phyloP scores from a whole-genome alignment of 1,140 invertebrate species.

The Hestina assimilis region DNA sequence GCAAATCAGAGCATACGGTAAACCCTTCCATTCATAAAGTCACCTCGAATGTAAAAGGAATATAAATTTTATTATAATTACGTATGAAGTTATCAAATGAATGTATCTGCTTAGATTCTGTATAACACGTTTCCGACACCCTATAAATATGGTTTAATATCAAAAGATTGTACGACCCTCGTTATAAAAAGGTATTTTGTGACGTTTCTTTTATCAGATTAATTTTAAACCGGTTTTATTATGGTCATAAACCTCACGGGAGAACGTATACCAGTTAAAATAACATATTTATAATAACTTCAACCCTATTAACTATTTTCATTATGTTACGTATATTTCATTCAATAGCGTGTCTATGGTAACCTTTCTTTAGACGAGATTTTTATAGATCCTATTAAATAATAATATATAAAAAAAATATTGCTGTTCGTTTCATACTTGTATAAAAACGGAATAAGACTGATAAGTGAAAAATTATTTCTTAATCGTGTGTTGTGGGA shows the following conservation, averaged over 20 bases:
- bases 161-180: conserved; percentile 37
- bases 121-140: conserved; percentile 31
- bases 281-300: background rate
- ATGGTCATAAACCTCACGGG: conserved; percentile 13
- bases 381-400: too few species aligned
- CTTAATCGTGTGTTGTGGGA: too few species aligned
- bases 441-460: too few species aligned
- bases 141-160: conserved; percentile 28
- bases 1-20: too few species aligned
- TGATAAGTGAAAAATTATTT: too few species aligned
- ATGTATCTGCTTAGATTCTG: conserved; percentile 29
- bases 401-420: too few species aligned
- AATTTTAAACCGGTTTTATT: conserved; percentile 42
- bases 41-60: conserved; percentile 22
- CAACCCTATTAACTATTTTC: too few species aligned
- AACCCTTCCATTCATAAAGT: conserved; percentile 7
- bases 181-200: conserved; percentile 43
- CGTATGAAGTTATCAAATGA: conserved; percentile 35
- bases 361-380: too few species aligned
- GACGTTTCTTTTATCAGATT: conserved; percentile 42
- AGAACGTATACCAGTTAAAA: conserved; percentile 2
- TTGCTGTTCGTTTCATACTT: too few species aligned
- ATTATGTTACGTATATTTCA: too few species aligned
- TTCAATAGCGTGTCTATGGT: too few species aligned
- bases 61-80: conserved; percentile 42